Evolutionary conservation across 2,797 vertebrate species (phyloP), one percentile per base, ranked within the genome.

Genomic region (Zenarchopterus dispar): DNA sequence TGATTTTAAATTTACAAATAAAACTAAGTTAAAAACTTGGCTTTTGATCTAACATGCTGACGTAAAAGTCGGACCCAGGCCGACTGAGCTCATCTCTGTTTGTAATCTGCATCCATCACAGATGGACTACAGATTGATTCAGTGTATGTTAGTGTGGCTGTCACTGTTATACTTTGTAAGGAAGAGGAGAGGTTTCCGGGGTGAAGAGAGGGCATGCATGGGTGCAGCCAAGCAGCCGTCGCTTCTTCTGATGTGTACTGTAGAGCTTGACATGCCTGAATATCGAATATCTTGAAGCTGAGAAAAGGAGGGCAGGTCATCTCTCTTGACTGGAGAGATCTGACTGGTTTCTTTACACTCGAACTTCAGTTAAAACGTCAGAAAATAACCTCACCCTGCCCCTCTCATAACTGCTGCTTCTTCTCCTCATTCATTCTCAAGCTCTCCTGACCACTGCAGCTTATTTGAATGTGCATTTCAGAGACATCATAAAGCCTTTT

Each of bases 261-360:
- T 54, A 65, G 70, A 75, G 73, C 17, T 23, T 70, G 82, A 85
- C 79, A 60, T 24, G 67, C 46, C 3, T 80, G 85, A 87, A 87
- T 88, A 86, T 88, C 73, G 86, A 86, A 85, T 85, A 79, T 69
- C 9, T 11, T 0, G 67, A 65, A 31, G 75, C 70, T 36, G 42
- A 74, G 76, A 31, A 57, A 70, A 80, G 77, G 78, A 77, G 74
- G 59, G 45, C 65, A 73, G 78, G 70, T 67, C 62, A 73, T 75
- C 48, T 54, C 65, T 68, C 28, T 49, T 51, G 62, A 31, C 2
- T 7, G 28, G 28, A 31, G 28, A 31, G 28, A 1, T 6, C 6
- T 31, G 6, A 36, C 33, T 10, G 33, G 33, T 10, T 36, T 11
- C 33, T 36, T 11, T 11, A 36, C 9, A 36, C 28, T 7, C 3